A percentile compares a stretch with the other conserved stretches of the same genome.
Evolutionary conservation across 2,113 vertebrate genomes (phyloP).

Genomic region (Plectropomus leopardus): DNA sequence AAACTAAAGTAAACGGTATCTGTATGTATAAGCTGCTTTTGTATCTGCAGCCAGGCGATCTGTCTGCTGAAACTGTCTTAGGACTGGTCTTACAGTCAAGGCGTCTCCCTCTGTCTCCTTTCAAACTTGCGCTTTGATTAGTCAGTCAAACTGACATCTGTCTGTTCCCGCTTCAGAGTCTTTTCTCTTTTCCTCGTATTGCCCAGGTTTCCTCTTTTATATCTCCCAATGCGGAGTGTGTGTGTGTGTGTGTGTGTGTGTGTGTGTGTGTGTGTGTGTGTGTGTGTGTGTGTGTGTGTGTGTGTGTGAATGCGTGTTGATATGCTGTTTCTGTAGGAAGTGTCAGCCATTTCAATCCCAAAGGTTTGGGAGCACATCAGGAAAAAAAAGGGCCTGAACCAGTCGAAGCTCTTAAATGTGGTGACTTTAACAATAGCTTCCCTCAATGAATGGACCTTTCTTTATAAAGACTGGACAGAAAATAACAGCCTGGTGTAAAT

Average conservation of each 20-base stretch:
- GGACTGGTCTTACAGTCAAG: constrained; percentile 32
- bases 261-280: neutral
- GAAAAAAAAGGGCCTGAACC: constrained; percentile 69
- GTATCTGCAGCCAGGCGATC: constrained; percentile 55
- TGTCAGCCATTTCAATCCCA: constrained; percentile 82
- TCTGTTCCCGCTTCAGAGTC: constrained; percentile 53
- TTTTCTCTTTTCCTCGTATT: constrained; percentile 33
- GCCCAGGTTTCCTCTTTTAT: constrained; percentile 46
- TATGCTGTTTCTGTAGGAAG: constrained; percentile 80
- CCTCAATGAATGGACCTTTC: constrained; percentile 58
- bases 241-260: constrained; percentile 14
- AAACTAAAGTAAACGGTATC: constrained; percentile 48
- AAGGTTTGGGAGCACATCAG: constrained; percentile 73
- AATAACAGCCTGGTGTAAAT: constrained; percentile 64
- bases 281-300: neutral
- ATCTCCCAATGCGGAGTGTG: neutral
- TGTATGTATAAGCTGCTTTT: constrained; percentile 73
- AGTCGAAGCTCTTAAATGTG: constrained; percentile 59
- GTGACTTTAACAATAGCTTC: constrained; percentile 60
- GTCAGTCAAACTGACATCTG: constrained; percentile 47
- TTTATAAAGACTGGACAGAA: constrained; percentile 25
- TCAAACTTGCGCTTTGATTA: constrained; percentile 2
- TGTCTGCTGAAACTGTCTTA: constrained; percentile 51
- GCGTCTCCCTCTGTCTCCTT: constrained; percentile 2
- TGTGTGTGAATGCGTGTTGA: constrained; percentile 33